Percentiles rank a stretch among this genome's conserved stretches.
phyloP scores from a whole-genome alignment of 2,888 invertebrate genomes.

The Sarcophaga caerulescens region DNA sequence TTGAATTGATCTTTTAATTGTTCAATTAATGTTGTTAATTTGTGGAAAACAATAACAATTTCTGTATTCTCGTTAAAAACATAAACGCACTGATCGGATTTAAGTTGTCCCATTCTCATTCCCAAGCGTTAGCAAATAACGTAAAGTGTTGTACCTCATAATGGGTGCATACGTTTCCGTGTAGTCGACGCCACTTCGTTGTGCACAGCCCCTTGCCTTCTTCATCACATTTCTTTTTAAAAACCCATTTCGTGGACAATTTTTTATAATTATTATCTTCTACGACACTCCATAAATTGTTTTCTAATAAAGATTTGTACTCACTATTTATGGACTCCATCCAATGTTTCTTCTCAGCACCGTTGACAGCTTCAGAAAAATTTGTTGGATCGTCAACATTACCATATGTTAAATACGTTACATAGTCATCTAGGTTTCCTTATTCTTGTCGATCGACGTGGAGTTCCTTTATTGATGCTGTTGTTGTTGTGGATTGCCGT shows the following conservation, averaged over 20 bases:
- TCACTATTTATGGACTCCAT: no score
- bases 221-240: slow-evolving; percentile 23
- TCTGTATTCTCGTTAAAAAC: not conserved
- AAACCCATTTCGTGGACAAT: slow-evolving; percentile 20
- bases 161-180: slow-evolving; percentile 29
- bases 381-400: no score
- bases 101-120: not conserved
- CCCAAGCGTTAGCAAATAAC: not conserved
- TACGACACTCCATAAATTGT: slow-evolving; percentile 9
- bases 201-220: slow-evolving; percentile 6
- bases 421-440: no score
- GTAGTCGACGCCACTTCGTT: slow-evolving; percentile 15
- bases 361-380: no score
- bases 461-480: no score
- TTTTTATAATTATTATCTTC: not conserved
- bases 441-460: no score
- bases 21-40: not conserved
- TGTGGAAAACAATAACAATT: not conserved
- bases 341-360: no score
- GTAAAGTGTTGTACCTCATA: slow-evolving; percentile 25
- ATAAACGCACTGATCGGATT: not conserved
- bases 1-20: not conserved
- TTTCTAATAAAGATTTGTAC: slow-evolving; percentile 14
- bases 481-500: no score
- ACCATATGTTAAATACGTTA: no score